Evolutionary conservation across 2,888 invertebrate genomes (phyloP).

Genomic region (Seira musarum): DNA sequence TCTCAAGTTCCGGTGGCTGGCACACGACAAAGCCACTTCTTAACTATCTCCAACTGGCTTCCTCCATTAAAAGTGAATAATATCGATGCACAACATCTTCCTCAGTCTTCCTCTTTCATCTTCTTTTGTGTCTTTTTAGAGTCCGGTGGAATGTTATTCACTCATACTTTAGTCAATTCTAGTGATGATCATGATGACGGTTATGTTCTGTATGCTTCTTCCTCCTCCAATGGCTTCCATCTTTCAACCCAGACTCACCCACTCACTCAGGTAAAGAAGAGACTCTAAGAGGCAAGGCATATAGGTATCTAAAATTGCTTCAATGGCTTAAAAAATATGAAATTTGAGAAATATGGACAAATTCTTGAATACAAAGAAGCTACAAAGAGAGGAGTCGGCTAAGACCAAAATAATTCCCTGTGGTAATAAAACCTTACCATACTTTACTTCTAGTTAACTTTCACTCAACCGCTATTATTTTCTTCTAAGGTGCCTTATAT

Average conservation of each 20-base stretch:
- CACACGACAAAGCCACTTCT: conserved; percentile 55
- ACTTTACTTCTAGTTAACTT: conserved; percentile 56
- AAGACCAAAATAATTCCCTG: conserved; percentile 57
- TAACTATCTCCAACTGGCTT: conserved; percentile 52
- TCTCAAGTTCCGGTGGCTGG: neutral
- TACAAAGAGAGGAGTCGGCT: conserved; percentile 39
- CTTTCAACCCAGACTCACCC: neutral
- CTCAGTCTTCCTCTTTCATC: conserved; percentile 32
- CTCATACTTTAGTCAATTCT: neutral
- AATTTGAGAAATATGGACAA: too few relatives aligned
- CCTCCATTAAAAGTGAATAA: conserved; percentile 57
- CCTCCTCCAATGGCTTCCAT: neutral
- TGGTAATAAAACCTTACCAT: conserved; percentile 58
- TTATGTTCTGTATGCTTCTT: neutral
- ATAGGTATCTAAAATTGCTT: too few relatives aligned
- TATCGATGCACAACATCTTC: conserved; percentile 50
- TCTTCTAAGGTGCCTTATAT: neutral
- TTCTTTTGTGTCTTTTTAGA: neutral
- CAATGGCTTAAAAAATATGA: too few relatives aligned
- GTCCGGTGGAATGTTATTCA: too few relatives aligned
- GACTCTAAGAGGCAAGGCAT: too few relatives aligned
- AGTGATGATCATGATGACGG: conserved; percentile 20
- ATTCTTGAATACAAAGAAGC: conserved; percentile 28
- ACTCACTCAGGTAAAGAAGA: conserved; percentile 18
- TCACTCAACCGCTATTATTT: conserved; percentile 51